Evolutionary conservation across 2,888 invertebrate species (phyloP).

Genomic region (Eretmocerus hayati): DNA sequence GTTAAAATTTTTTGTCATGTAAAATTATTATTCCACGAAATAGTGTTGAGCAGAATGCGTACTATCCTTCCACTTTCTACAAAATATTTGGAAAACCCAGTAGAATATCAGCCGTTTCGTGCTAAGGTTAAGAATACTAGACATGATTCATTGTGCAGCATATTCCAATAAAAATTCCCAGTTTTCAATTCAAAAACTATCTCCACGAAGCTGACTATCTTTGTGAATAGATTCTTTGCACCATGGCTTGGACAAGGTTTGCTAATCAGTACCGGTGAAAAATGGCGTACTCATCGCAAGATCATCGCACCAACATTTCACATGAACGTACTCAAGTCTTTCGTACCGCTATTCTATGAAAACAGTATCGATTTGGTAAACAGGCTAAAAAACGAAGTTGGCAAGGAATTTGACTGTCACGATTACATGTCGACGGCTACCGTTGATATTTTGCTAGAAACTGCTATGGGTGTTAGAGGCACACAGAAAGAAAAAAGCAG

Average conservation of each 20-base stretch:
- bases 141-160: too few relatives aligned
- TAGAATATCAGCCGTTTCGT: too few relatives aligned
- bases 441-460: constrained; percentile 52
- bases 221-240: constrained; percentile 35
- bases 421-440: constrained; percentile 50
- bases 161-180: too few relatives aligned
- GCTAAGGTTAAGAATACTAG: too few relatives aligned
- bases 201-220: too few relatives aligned
- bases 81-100: too few relatives aligned
- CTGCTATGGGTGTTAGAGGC: constrained; percentile 53
- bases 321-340: constrained; percentile 49
- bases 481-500: constrained; percentile 48
- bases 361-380: constrained; percentile 46
- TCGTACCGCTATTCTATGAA: constrained; percentile 50
- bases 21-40: too few relatives aligned
- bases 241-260: constrained; percentile 46
- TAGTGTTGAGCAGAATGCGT: too few relatives aligned
- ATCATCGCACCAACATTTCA: constrained; percentile 53
- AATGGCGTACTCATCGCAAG: constrained; percentile 50
- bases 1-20: too few relatives aligned
- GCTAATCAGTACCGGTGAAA: constrained; percentile 45
- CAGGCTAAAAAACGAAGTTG: constrained; percentile 43
- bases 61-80: too few relatives aligned
- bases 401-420: constrained; percentile 49
- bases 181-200: too few relatives aligned